Evolutionary conservation across 1,140 invertebrate species (phyloP), one percentile per base, ranked within the genome.

Genomic region (Anastrepha ludens): DNA sequence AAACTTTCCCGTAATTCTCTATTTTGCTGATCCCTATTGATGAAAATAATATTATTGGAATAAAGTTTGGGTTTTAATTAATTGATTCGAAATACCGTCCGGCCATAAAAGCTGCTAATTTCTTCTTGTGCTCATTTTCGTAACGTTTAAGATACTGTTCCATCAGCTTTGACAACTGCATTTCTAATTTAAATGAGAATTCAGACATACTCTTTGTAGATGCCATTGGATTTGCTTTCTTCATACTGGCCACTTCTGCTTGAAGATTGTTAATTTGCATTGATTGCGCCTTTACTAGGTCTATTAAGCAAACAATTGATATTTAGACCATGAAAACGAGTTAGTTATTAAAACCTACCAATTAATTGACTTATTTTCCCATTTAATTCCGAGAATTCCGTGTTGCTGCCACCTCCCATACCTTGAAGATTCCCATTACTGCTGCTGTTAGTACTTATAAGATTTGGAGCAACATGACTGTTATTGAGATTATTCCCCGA

Each of bases 1-100:
- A 95, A 90, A 41, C 94, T 93, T 44, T 93, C 94, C 11, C 94
- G 94, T 3, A 95, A 89, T 58, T 94, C 94, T 15, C 94, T 92
- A 87, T 93, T 93, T 86, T 93, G 92, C 20, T 17, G 89, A 39
- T 93, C 92, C 44, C 92, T 93, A 9, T 15, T 87, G 88, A 86
- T 29, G 0, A 44, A 87, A 15, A 39, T 60, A 58, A 87, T 15
- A 15, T 62, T 60, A 41, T n/a, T 85, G n/a, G 2, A 74, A 17
- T 62, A 29, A 29, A 74, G 9, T 62, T 44, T 17, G 2, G 1
- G 4, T 17, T 17, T 86, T 86, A 41, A 55, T 65, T 67, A n/a
- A 86, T 20, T 41, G 50, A 13, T 9, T 29, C 29, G 3, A 60
- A 89, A 88, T 64, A 93, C 92, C 91, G 88, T 17, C 89, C 91